These are phyloP conservation scores for Heterodera filipjevi DNA, from an alignment of 2,888 invertebrate species.

Conservation along the genomic window DNA sequence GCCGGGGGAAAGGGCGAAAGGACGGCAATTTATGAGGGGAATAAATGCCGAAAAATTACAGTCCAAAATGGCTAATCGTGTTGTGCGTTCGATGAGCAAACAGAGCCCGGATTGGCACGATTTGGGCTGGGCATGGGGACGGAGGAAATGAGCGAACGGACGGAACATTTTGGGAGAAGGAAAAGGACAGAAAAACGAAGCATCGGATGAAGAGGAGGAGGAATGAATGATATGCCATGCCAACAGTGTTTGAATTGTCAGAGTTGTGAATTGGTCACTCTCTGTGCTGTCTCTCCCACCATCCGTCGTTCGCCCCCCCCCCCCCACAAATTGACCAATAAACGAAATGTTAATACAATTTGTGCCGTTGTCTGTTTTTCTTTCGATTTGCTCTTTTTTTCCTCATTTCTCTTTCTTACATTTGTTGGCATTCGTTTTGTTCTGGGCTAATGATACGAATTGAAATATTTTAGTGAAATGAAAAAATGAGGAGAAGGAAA, in stretches of 20 bases:
- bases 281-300: too few relatives aligned
- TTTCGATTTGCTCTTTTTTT: background rate
- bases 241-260: too few relatives aligned
- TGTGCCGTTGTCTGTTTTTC: background rate
- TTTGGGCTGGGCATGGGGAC: slow-evolving; percentile 38
- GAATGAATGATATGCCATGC: background rate
- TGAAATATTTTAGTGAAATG: too few relatives aligned
- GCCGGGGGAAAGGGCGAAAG: too few relatives aligned
- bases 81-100: slow-evolving; percentile 35
- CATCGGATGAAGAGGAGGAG: background rate
- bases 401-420: background rate
- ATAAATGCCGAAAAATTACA: background rate
- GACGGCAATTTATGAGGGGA: too few relatives aligned
- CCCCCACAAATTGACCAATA: too few relatives aligned
- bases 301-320: too few relatives aligned
- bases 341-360: too few relatives aligned
- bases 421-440: background rate
- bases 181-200: background rate
- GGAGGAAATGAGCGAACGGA: background rate
- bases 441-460: too few relatives aligned
- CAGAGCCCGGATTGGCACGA: slow-evolving; percentile 42
- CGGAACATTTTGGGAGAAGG: background rate
- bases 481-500: too few relatives aligned
- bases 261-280: too few relatives aligned
- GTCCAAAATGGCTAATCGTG: slow-evolving; percentile 15